phyloP scores from a whole-genome alignment of 2,888 invertebrate species.

The Timema cristinae region DNA sequence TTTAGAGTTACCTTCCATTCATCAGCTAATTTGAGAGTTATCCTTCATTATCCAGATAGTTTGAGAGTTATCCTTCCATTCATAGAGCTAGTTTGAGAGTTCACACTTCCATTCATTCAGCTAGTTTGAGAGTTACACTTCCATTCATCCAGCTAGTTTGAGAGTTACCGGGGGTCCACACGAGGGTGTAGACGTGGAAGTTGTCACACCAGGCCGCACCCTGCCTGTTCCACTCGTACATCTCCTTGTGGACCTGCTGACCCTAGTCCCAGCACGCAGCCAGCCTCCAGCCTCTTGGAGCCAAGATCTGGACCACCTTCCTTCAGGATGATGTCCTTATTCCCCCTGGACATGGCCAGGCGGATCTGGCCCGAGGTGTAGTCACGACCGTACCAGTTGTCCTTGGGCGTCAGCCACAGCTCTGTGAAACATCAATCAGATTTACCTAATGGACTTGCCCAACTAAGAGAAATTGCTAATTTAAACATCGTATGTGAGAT shows the following conservation, averaged over 20 bases:
- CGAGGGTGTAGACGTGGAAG: conserved; percentile 65
- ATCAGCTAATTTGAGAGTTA: too few species aligned
- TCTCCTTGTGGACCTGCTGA: not conserved
- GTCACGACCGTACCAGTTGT: conserved; percentile 37
- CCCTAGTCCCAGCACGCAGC: conserved; percentile 20
- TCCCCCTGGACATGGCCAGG: conserved; percentile 66
- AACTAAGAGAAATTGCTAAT: too few species aligned
- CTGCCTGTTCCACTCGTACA: not conserved
- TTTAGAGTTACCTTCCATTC: too few species aligned
- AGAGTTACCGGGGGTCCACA: conserved; percentile 60
- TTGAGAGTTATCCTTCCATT: too few species aligned
- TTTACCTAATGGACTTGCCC: too few species aligned
- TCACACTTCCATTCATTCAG: too few species aligned
- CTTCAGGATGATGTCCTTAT: conserved; percentile 42
- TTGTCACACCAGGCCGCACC: conserved; percentile 47
- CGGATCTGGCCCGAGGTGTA: conserved; percentile 66
- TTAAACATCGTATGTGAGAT: too few species aligned
- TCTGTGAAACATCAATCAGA: conserved; percentile 37
- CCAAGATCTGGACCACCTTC: conserved; percentile 20
- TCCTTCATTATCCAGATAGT: too few species aligned
- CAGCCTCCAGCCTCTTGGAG: conserved; percentile 21
- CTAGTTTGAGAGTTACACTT: too few species aligned
- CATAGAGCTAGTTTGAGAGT: too few species aligned
- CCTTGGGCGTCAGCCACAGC: conserved; percentile 43
- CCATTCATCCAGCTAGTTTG: not conserved